Evolutionary conservation across 2,888 invertebrate species (phyloP).

Genomic region (Podotricha telesiphe): DNA sequence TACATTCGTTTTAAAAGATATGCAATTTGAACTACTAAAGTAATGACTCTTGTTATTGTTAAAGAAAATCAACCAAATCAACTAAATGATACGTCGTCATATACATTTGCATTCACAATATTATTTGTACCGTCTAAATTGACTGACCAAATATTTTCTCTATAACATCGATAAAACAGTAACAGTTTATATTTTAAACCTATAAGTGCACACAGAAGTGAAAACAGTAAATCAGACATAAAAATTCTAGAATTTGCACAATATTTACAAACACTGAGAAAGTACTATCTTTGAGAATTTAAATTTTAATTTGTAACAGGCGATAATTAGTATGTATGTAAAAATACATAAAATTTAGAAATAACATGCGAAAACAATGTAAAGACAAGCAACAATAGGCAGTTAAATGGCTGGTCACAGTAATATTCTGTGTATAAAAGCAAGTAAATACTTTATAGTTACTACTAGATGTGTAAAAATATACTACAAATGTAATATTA

Average conservation of each 20-base stretch:
- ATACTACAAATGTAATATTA: neutral
- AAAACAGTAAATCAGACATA: no score
- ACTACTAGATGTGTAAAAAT: neutral
- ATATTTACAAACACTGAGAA: no score
- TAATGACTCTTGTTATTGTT: neutral
- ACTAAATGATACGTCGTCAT: no score
- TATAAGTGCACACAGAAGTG: no score
- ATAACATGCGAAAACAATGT: neutral
- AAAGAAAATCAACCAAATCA: neutral
- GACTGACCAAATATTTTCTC: no score
- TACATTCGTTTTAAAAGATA: neutral
- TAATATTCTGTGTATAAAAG: neutral
- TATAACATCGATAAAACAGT: no score
- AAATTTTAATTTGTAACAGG: neutral
- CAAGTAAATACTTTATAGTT: neutral
- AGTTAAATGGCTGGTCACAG: neutral
- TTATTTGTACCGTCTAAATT: no score
- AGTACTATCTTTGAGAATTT: neutral
- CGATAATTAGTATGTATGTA: neutral
- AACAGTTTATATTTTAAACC: no score
- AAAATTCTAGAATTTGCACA: no score
- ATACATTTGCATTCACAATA: no score
- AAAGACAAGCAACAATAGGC: constrained; percentile 6
- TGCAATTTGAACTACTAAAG: neutral
- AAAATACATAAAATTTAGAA: neutral